Base-by-base conservation (phyloP, 2,888 invertebrate species). In the Leptopilina drosophilae region DNA sequence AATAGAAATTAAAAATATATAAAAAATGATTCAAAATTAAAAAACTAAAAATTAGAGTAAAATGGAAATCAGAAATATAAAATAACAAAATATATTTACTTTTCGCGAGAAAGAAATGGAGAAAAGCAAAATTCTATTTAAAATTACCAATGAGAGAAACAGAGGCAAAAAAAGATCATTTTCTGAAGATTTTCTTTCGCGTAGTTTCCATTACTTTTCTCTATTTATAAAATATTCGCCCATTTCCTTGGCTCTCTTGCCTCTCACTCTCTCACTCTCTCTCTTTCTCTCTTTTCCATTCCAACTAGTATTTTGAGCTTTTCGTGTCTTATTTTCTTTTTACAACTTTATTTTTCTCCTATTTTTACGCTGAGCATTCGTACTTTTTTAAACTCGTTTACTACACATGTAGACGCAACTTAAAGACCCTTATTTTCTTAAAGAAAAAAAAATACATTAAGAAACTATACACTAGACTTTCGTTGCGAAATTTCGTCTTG, bases 281-380 rank as follows among this genome's bases (percentile, higher is more conserved):
- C 49, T 49, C 49, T 49, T 2, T 49, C 11, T 12, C 1, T 11
- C 7, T 8, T 59, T 7, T 59, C 7, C n/a, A 15, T 59, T 62
- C 62, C 20, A 62, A 62, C 62, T 62, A 20, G 20, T 62, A 62
- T 62, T 62, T 62, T 62, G 62, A 62, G 62, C 62, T 62, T 62
- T 7, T 3, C 62, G 62, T 33, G 33, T 62, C 62, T 62, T 62
- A 62, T 49, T 20, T 59, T 59, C 59, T 59, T 59, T 59, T 59
- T 59, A n/a, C n/a, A 59, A 59, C n/a, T 59, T 62, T 62, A 62
- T 62, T 62, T 62, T 20, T 15, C 9, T 62, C 20, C 62, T 20
- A 8, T 20, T 62, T 62, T 62, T 62, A 15, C 20, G 15, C 20
- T 62, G 15, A 7, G 15, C 62, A 62, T 62, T 62, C 20, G 62